phyloP scores from a whole-genome alignment of 2,888 invertebrate genomes.

The Thymelicus sylvestris region DNA sequence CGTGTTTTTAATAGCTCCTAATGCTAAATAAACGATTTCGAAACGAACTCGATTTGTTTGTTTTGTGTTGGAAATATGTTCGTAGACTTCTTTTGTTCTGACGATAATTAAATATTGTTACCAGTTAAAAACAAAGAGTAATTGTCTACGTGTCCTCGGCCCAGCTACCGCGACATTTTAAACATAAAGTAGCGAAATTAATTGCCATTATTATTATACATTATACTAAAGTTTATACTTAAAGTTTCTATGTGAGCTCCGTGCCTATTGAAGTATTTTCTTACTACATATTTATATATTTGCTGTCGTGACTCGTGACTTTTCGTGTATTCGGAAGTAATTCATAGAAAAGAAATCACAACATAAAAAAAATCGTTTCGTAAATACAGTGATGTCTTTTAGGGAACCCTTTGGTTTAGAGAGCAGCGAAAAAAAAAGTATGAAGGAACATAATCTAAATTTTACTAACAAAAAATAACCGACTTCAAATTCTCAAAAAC shows the following conservation, averaged over 20 bases:
- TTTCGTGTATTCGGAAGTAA: no score
- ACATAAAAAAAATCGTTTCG: no score
- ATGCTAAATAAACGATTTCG: constrained; percentile 8
- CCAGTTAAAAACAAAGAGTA: constrained; percentile 24
- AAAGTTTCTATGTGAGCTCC: background rate
- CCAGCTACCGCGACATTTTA: constrained; percentile 8
- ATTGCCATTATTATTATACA: constrained; percentile 10
- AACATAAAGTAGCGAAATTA: constrained; percentile 6
- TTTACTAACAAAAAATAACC: no score
- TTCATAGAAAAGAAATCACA: no score
- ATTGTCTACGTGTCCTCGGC: constrained; percentile 31
- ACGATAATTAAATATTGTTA: constrained; percentile 20
- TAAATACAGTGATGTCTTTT: no score
- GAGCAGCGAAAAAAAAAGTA: no score
- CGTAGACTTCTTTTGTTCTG: constrained; percentile 23
- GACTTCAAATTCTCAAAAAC: no score
- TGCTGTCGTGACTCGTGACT: no score
- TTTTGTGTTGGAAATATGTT: constrained; percentile 7
- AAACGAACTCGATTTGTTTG: constrained; percentile 15
- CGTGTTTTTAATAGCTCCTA: background rate
- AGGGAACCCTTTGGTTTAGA: no score
- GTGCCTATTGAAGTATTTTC: background rate
- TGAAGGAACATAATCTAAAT: no score
- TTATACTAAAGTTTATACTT: background rate
- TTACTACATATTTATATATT: no score